phyloP scores from a whole-genome alignment of 2,113 vertebrate species.

The Dolichotis patagonum region DNA sequence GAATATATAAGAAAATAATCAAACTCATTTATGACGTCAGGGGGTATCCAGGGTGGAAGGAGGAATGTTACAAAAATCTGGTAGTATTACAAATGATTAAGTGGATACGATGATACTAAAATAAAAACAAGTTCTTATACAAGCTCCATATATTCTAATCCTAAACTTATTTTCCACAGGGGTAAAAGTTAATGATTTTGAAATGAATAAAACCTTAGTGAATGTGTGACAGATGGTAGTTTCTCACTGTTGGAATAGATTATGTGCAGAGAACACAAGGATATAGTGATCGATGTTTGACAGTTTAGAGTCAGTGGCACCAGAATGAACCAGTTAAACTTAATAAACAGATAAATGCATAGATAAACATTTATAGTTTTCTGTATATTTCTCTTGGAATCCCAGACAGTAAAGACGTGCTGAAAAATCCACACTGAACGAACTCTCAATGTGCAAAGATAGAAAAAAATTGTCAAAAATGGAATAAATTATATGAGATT shows the following conservation, averaged over 20 bases:
- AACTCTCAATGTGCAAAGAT: not conserved
- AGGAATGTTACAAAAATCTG: not conserved
- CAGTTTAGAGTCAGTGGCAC: not conserved
- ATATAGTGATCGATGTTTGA: no score
- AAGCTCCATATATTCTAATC: not conserved
- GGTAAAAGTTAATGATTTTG: not conserved
- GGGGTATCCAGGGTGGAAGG: not conserved
- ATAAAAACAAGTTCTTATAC: not conserved
- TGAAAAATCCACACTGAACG: not conserved
- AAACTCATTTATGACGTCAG: not conserved
- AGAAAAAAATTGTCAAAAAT: not conserved
- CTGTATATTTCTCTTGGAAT: not conserved
- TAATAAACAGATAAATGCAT: not conserved
- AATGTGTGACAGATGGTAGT: not conserved
- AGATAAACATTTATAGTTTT: not conserved
- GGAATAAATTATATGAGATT: no score
- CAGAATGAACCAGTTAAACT: not conserved
- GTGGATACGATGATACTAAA: not conserved
- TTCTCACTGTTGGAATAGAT: not conserved
- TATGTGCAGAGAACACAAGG: not conserved
- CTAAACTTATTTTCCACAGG: not conserved
- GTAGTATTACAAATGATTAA: not conserved
- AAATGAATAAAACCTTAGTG: not conserved
- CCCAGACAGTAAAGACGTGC: not conserved
- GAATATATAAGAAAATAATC: not conserved